Base-by-base conservation (phyloP, 2,888 invertebrate species). In the Luperina nickerlii region DNA sequence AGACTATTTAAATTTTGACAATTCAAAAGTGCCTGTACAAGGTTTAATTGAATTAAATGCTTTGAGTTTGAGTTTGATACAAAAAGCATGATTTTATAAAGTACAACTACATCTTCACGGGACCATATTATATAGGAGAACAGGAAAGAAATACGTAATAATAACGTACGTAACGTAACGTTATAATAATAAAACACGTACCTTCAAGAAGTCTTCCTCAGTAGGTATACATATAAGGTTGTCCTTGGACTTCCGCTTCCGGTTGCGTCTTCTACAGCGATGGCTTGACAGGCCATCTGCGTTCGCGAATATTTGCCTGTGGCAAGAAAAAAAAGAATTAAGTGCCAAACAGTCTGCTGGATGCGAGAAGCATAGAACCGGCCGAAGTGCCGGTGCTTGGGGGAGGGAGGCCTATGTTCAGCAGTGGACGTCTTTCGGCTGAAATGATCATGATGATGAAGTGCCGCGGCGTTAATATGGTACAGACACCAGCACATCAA, bases 191-290 rank as follows among this genome's bases (percentile, higher is more conserved):
- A n/a, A n/a, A n/a, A n/a, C n/a, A n/a, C n/a, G n/a, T n/a, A 32
- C 96, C 94, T 94, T 95, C 2, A 94, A 88, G 65, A 94, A 93
- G 60, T 96, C 95, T 65, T 94, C 94, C 65, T 93, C 90, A 1
- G 93, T 92, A 0, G 95, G 94, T 69, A 94, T 91, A 63, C 90
- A 90, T 42, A 94, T 88, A 0, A 88, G 82, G 0, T 90, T 88
- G 4, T 89, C 90, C 13, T 94, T 93, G 0, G 76, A 82, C 5
- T 88, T 95, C 6, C 93, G 90, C 70, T 95, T 96, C 20, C 91
- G 88, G 0, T 92, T 92, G 0, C 94, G 92, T 7, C 91, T 90
- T 5, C 90, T 88, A 72, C 96, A 96, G 48, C 93, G 95, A 83
- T 96, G 96, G 0, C 88, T 88, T 0, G 91, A 81, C 2, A 94